Conservation (phyloP, 2,797 vertebrate genomes). For the Florisuga fusca region DNA sequence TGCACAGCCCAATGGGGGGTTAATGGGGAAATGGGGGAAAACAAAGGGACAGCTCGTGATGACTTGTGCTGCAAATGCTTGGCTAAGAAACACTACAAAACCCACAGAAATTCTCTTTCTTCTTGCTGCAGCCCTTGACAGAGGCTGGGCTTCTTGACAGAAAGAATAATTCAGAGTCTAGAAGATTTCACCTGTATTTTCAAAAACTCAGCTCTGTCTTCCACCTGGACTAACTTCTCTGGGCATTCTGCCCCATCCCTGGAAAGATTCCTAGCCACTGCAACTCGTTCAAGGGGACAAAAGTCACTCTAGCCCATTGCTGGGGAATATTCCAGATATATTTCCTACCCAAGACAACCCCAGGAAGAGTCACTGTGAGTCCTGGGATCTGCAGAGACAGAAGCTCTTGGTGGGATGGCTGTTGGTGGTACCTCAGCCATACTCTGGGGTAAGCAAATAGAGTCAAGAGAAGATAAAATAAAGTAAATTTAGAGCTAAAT, state of each 20-base stretch:
- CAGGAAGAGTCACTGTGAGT: background rate
- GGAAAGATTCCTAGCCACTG: background rate
- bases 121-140: accelerated
- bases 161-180: no score
- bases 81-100: background rate
- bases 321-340: background rate
- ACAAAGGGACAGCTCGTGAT: background rate
- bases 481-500: background rate
- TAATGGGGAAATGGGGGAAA: background rate
- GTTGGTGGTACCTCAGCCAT: background rate
- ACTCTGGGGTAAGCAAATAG: background rate
- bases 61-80: background rate
- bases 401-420: accelerated
- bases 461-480: background rate
- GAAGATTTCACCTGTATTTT: background rate
- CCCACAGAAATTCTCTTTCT: background rate
- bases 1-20: background rate
- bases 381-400: background rate
- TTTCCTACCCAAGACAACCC: background rate
- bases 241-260: accelerated
- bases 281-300: background rate
- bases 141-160: background rate
- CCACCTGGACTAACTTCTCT: background rate
- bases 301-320: background rate
- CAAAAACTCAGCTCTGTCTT: background rate